Conservation (phyloP, 2,888 invertebrate species). For the Brachynemurus nebulosus region DNA sequence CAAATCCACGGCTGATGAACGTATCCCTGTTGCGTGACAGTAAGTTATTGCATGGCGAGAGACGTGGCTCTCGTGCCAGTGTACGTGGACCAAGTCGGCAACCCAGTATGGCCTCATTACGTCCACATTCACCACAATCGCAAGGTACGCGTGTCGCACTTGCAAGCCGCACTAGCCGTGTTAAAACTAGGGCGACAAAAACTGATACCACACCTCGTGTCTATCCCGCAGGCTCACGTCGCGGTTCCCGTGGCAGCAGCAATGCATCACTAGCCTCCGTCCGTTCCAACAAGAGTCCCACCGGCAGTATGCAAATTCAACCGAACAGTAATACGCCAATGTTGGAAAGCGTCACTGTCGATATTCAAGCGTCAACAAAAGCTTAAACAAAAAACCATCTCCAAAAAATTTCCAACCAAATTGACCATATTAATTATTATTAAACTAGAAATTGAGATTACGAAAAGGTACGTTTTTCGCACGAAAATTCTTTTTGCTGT, state of each 20-base stretch:
- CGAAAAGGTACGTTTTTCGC: too few species aligned
- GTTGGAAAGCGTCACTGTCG: slow-evolving; percentile 57
- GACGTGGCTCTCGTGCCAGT: slow-evolving; percentile 67
- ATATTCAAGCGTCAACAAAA: slow-evolving; percentile 58
- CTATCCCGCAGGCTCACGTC: slow-evolving; percentile 36
- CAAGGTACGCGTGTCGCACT: slow-evolving; percentile 37
- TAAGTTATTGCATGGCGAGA: slow-evolving; percentile 63
- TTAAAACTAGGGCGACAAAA: slow-evolving; percentile 7
- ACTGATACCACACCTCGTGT: slow-evolving; percentile 9
- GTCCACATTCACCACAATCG: slow-evolving; percentile 64
- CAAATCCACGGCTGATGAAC: slow-evolving; percentile 87
- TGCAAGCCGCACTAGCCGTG: slow-evolving; percentile 7
- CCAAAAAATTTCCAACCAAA: too few species aligned
- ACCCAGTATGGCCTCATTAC: slow-evolving; percentile 71
- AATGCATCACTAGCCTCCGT: slow-evolving; percentile 62
- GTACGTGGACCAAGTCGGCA: slow-evolving; percentile 69
- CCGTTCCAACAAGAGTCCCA: slow-evolving; percentile 47
- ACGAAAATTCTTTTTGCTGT: too few species aligned
- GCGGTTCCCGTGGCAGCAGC: slow-evolving; percentile 63
- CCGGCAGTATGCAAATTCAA: slow-evolving; percentile 16
- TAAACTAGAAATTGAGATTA: too few species aligned
- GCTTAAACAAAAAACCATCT: slow-evolving; percentile 33
- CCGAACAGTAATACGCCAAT: slow-evolving; percentile 29
- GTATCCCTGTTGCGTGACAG: slow-evolving; percentile 71
- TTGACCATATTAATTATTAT: too few species aligned